phyloP scores from a whole-genome alignment of 2,888 invertebrate species.

The Lasioglossum calceatum region DNA sequence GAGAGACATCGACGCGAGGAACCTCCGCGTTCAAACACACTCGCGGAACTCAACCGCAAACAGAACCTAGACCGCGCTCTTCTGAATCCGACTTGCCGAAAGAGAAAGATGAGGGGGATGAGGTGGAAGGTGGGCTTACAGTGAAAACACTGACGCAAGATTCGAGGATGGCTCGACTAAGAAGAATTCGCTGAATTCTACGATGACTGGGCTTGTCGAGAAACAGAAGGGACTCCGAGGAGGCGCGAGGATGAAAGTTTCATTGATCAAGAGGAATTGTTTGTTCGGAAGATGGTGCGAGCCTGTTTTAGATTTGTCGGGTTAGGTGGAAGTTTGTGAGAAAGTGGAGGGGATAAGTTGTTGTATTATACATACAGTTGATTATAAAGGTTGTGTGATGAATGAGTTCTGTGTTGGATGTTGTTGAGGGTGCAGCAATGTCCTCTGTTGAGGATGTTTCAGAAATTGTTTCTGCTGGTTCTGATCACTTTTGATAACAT shows the following conservation, averaged over 20 bases:
- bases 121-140: background rate
- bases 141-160: background rate
- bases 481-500: background rate
- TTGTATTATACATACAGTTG: background rate
- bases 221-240: background rate
- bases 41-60: slow-evolving; percentile 60
- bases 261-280: background rate
- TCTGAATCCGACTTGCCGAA: background rate
- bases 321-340: background rate
- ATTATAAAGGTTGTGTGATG: background rate
- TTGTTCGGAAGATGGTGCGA: background rate
- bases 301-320: background rate
- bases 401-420: background rate
- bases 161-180: background rate
- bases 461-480: background rate
- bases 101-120: background rate
- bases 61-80: slow-evolving; percentile 35
- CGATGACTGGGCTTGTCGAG: background rate
- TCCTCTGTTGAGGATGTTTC: background rate
- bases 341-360: background rate
- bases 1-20: slow-evolving; percentile 54
- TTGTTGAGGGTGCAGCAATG: background rate
- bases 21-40: slow-evolving; percentile 50
- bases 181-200: background rate
- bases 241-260: background rate